Conservation (phyloP, 2,888 invertebrate genomes). For the Drosophila multiciliata region DNA sequence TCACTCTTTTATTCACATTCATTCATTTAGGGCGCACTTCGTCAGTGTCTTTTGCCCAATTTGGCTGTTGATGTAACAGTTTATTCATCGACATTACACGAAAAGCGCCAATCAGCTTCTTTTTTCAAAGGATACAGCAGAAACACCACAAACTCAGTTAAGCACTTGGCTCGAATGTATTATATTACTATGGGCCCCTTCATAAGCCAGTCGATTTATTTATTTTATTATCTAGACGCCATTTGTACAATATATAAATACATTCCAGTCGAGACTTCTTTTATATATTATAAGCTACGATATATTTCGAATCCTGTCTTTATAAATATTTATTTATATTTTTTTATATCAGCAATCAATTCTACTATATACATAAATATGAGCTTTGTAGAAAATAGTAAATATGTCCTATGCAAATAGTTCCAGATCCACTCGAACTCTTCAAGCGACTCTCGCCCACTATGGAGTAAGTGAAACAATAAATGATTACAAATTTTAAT, state of each 20-base stretch:
- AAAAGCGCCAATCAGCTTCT: constrained; percentile 19
- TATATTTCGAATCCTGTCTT: background rate
- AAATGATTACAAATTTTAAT: constrained; percentile 70
- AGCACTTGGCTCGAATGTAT: background rate
- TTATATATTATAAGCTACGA: background rate
- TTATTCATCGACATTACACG: constrained; percentile 74
- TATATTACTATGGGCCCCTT: background rate
- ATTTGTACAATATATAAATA: background rate
- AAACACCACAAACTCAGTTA: background rate
- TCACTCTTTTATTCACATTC: constrained; percentile 9
- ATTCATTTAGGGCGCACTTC: constrained; percentile 56
- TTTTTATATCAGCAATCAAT: background rate
- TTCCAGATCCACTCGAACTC: constrained; percentile 3
- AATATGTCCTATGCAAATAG: background rate
- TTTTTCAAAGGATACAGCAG: constrained; percentile 2
- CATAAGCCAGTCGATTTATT: background rate
- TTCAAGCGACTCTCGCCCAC: constrained; percentile 19
- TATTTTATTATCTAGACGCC: no score
- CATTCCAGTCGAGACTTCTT: background rate
- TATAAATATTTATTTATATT: background rate
- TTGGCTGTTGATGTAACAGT: constrained; percentile 70
- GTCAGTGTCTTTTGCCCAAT: constrained; percentile 72
- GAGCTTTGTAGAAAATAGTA: background rate
- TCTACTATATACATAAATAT: background rate
- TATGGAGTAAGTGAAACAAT: constrained; percentile 31